Conservation (phyloP, 2,797 vertebrate genomes). For the Streptopelia turtur region DNA sequence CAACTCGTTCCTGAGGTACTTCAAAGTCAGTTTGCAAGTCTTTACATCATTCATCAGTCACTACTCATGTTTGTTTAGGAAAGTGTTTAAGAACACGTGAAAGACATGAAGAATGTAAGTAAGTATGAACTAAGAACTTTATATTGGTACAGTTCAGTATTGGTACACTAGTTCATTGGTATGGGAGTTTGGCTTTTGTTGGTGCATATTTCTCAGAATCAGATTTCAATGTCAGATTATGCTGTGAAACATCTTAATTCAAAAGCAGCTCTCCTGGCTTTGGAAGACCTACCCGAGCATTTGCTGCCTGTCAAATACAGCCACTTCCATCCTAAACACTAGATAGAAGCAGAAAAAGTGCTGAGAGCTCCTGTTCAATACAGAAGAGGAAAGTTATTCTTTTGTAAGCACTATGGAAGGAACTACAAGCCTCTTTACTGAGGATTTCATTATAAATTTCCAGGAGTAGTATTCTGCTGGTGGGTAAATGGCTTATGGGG, state of each 20-base stretch:
- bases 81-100: background rate
- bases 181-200: background rate
- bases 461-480: background rate
- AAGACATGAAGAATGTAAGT: background rate
- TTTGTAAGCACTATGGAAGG: background rate
- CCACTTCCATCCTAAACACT: background rate
- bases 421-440: background rate
- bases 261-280: background rate
- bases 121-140: background rate
- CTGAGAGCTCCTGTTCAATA: background rate
- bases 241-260: background rate
- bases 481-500: background rate
- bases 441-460: background rate
- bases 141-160: rapidly evolving
- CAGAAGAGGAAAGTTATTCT: background rate
- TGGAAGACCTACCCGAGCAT: background rate
- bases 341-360: background rate
- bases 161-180: background rate
- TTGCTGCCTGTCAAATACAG: background rate
- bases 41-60: background rate
- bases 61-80: background rate
- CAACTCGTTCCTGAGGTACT: background rate
- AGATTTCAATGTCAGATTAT: background rate
- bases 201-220: background rate
- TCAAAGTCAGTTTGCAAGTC: background rate